Evolutionary conservation across 2,797 vertebrate genomes (phyloP), one percentile per base, ranked within the genome.

Genomic region (Sebastes miniatus): DNA sequence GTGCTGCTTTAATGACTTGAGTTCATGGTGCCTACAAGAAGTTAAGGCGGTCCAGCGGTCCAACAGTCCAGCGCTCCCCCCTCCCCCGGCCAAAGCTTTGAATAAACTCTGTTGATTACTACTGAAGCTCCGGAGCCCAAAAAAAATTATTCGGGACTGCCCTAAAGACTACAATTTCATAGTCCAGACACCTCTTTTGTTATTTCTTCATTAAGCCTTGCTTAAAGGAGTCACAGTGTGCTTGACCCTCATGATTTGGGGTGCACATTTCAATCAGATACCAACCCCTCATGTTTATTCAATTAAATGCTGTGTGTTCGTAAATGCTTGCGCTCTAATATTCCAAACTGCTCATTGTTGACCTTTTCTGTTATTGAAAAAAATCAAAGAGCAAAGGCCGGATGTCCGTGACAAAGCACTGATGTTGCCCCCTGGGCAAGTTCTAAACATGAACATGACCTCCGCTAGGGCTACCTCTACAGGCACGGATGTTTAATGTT

Each of bases 361-460:
- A 87, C 24, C 59, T 80, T 80, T 65, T 70, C 47, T 75, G 5
- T 66, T 80, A 75, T 18, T 79, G 50, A 14, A 75, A 69, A 72
- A 65, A 76, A 63, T 61, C 69, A 83, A 72, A 79, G 68, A 57
- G 34, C 56, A 70, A 75, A 87, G 27, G 22, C 29, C 16, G 6
- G 83, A 77, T 67, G 63, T 73, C 22, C 50, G 66, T 76, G 73
- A 78, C 50, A 54, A 64, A 85, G 83, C 18, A 61, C 52, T 66
- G 71, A 67, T 76, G 61, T 72, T 69, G 58, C 73, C 76, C n/a
- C 36, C 74, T 4, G n/a, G 56, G 36, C n/a, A 36, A 80, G 76
- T 85, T 80, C 16, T 76, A 71, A 87, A 84, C 85, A 76, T 76
- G 65, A 73, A 84, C 65, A 58, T 54, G 70, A 89, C 78, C 88